Evolutionary conservation across 2,113 vertebrate species (phyloP), one percentile per base, ranked within the genome.

Genomic region (Microtus ochrogaster): DNA sequence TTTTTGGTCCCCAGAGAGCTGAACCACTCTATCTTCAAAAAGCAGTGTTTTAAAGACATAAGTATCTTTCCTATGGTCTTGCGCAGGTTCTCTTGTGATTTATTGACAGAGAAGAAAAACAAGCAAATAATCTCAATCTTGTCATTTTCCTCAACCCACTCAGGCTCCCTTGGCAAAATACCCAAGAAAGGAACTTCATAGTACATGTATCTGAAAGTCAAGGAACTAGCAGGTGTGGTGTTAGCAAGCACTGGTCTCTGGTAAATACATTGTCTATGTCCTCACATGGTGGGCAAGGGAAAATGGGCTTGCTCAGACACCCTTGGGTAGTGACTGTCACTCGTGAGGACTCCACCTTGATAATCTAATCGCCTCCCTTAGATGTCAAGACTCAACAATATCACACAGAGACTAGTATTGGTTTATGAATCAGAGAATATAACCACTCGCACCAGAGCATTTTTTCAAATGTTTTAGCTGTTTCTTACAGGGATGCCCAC

Each of bases 1-100:
- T 74, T 74, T 33, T 39, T 28, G 58, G 7, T 7, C 26, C 13
- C 52, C 36, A 12, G 39, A 86, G 52, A 78, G 10, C 68, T 30
- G 68, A 22, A 4, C 26, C 22, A 41, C n/a, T 90, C 5, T 49
- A 41, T 24, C 72, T 90, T 78, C n/a, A 88, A 66, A 63, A 39
- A 95, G 44, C 19, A 68, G 36, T 65, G 7, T 82, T 95, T 92
- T 52, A 77, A 83, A 41, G 2, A 63, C 95, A 88, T 84, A 82
- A 61, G 33, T 49, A 55, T 72, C 36, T 92, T 92, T 90, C 39
- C 39, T 87, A 49, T 65, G 65, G 26, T 28, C 36, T 91, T 70
- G 11, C 7, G 52, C 52, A 82, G 49, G 39, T 19, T 28, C 33
- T 81, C 26, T 6, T 65, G n/a, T 65, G 66, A 39, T 24, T 55